Evolutionary conservation across 2,797 vertebrate species (phyloP).

Genomic region (Crenichthys baileyi): DNA sequence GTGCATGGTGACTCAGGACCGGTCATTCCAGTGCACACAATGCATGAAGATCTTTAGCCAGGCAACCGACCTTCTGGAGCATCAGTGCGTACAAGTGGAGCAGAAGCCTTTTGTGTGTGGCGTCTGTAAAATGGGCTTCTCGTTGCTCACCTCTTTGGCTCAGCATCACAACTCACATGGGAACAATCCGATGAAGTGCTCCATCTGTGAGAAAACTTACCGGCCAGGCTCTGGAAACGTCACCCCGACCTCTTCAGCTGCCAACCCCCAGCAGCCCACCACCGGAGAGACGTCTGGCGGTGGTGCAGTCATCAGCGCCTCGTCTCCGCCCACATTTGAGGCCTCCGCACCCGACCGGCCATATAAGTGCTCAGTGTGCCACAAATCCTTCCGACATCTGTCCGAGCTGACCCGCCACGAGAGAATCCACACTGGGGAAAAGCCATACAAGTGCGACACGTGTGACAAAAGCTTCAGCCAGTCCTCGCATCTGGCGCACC

Average conservation of each 20-base stretch:
- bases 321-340: conserved; percentile 71
- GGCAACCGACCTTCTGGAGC: conserved; percentile 94
- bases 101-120: conserved; percentile 97
- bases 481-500: conserved; percentile 94
- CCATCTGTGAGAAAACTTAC: conserved; percentile 97
- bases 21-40: conserved; percentile 97
- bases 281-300: conserved; percentile 78
- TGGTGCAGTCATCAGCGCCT: conserved; percentile 76
- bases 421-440: conserved; percentile 94
- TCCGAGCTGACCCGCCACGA: conserved; percentile 95
- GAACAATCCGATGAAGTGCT: conserved; percentile 92
- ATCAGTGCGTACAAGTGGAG: conserved; percentile 95
- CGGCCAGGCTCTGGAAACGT: conserved; percentile 83
- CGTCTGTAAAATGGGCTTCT: conserved; percentile 98
- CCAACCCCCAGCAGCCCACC: conserved; percentile 82
- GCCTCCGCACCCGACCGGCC: conserved; percentile 86
- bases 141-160: conserved; percentile 92
- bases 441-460: conserved; percentile 96
- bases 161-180: conserved; percentile 95
- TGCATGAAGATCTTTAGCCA: conserved; percentile 98
- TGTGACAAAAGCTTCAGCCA: conserved; percentile 98
- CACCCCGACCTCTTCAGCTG: conserved; percentile 78
- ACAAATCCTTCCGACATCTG: conserved; percentile 95
- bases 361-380: conserved; percentile 95
- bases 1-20: conserved; percentile 93